Percentiles rank a stretch among this genome's conserved stretches.
phyloP scores from a whole-genome alignment of 1,140 invertebrate genomes.

The Hormaphis cornu region DNA sequence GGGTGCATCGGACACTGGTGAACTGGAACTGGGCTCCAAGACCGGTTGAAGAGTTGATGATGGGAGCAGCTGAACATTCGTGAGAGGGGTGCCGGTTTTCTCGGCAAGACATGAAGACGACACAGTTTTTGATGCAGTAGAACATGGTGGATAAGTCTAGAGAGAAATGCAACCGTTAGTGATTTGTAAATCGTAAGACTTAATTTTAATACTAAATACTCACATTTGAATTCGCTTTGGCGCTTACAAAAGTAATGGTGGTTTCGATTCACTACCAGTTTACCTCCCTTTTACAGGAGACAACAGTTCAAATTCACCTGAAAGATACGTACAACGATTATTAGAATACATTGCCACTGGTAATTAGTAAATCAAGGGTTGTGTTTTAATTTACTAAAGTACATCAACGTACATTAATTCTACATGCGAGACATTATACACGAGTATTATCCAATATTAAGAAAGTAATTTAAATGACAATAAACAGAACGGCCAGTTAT shows the following conservation, averaged over 20 bases:
- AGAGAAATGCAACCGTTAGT: neutral
- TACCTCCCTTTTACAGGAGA: slow-evolving; percentile 32
- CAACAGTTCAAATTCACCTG: slow-evolving; percentile 3
- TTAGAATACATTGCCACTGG: too few relatives aligned
- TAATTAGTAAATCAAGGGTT: neutral
- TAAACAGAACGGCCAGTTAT: too few relatives aligned
- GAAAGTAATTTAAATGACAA: too few relatives aligned
- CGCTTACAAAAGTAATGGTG: slow-evolving; percentile 30
- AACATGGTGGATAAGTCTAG: slow-evolving; percentile 19
- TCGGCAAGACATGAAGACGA: slow-evolving; percentile 33
- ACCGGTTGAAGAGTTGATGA: slow-evolving; percentile 9
- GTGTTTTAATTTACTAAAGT: neutral
- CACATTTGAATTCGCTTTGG: slow-evolving; percentile 20
- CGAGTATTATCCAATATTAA: too few relatives aligned
- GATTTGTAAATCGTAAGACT: neutral
- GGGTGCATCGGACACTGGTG: slow-evolving; percentile 27
- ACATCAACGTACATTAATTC: too few relatives aligned
- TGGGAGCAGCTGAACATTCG: slow-evolving; percentile 13
- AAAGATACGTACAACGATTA: too few relatives aligned
- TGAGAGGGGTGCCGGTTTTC: slow-evolving; percentile 29
- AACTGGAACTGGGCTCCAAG: slow-evolving; percentile 27
- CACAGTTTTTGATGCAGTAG: slow-evolving; percentile 28
- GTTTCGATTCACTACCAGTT: slow-evolving; percentile 20
- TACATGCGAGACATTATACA: too few relatives aligned
- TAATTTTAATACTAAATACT: neutral